phyloP scores from a whole-genome alignment of 2,888 invertebrate species.

The Caenorhabditis sp. region DNA sequence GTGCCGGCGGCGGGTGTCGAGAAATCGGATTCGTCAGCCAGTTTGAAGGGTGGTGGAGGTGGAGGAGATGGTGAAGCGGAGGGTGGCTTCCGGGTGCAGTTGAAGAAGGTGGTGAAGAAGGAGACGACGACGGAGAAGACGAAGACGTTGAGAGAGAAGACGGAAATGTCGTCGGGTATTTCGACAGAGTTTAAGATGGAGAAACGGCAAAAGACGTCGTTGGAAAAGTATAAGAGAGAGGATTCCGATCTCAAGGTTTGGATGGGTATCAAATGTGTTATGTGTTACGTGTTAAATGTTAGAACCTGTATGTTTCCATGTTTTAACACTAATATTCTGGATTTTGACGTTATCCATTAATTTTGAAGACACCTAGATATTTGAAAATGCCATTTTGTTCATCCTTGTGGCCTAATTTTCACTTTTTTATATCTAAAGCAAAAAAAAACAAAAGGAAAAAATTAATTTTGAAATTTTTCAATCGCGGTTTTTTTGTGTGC shows the following conservation, averaged over 20 bases:
- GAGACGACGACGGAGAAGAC: conserved; percentile 34
- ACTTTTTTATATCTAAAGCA: too few species aligned
- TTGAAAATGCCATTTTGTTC: too few species aligned
- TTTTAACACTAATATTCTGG: too few species aligned
- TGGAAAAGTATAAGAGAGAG: conserved; percentile 49
- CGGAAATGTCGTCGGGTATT: conserved; percentile 29
- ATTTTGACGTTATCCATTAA: neutral
- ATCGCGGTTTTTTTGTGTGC: too few species aligned
- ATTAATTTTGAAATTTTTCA: too few species aligned
- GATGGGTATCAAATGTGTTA: neutral
- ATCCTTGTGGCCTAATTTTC: too few species aligned
- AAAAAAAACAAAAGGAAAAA: too few species aligned
- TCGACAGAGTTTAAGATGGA: conserved; percentile 43
- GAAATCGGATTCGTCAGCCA: conserved; percentile 46
- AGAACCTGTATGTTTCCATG: too few species aligned
- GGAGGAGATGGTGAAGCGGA: conserved; percentile 29
- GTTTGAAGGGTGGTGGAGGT: conserved; percentile 31
- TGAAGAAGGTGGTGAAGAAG: conserved; percentile 62
- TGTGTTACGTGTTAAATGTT: neutral
- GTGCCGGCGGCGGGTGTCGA: conserved; percentile 13
- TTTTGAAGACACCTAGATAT: too few species aligned
- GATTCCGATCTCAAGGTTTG: conserved; percentile 4
- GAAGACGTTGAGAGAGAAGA: conserved; percentile 26
- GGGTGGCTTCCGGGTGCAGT: conserved; percentile 47
- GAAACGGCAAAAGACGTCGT: conserved; percentile 46